These are phyloP conservation scores for Drosophila burlai DNA, from an alignment of 1,140 invertebrate species.

Conservation along the genomic window DNA sequence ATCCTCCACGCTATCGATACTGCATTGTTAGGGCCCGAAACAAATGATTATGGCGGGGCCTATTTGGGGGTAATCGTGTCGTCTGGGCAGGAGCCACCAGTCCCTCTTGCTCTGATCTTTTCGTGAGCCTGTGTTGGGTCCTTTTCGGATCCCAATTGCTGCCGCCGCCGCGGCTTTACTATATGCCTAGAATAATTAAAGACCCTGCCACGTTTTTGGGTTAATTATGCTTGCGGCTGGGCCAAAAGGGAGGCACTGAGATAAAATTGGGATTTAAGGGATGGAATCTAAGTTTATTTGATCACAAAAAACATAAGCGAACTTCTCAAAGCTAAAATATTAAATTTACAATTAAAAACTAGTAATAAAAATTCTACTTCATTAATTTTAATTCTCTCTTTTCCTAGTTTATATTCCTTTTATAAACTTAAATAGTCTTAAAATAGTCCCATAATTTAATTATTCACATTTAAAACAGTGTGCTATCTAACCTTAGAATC, in stretches of 20 bases:
- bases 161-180: constrained; percentile 20
- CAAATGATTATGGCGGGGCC: constrained; percentile 77
- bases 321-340: too few relatives aligned
- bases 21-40: constrained; percentile 73
- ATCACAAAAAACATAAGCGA: not conserved
- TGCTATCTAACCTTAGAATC: not conserved
- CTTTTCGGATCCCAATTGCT: constrained; percentile 40
- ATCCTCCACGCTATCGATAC: constrained; percentile 54
- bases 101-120: constrained; percentile 1
- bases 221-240: constrained; percentile 44
- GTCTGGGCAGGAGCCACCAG: constrained; percentile 44
- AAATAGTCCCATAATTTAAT: not conserved
- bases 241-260: constrained; percentile 12
- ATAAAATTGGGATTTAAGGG: not conserved
- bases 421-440: not conserved
- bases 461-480: too few relatives aligned
- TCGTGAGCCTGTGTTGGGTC: constrained; percentile 41
- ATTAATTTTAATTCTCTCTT: too few relatives aligned
- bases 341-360: too few relatives aligned
- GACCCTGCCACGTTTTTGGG: constrained; percentile 46
- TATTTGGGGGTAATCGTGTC: constrained; percentile 78
- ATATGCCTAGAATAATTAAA: constrained; percentile 49
- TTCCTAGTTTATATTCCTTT: too few relatives aligned
- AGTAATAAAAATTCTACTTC: too few relatives aligned
- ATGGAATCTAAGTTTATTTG: not conserved